Base-by-base conservation (phyloP, 2,888 invertebrate species). In the Agrochola circellaris region DNA sequence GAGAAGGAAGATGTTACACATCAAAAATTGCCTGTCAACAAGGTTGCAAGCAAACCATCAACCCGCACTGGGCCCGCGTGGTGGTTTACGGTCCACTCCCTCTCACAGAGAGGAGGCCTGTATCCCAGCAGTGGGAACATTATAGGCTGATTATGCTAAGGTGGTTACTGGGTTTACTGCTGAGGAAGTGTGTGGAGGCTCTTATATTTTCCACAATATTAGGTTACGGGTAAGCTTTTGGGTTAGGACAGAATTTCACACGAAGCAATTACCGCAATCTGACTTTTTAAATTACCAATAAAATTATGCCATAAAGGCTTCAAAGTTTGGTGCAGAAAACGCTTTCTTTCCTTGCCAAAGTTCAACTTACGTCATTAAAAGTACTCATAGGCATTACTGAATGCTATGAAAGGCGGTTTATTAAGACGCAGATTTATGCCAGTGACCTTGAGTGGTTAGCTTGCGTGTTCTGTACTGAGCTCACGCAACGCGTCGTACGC, bases 201-300 rank as follows among this genome's bases (percentile, higher is more conserved):
- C 2, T 34, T 34, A 3, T 34, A 34, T n/a, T 20, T 34, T 15
- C 15, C 20, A 20, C n/a, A 34, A 34, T 48, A n/a, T 64, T 17
- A 26, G 48, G 20, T 20, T 20, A 30, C 20, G 13, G 15, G 69
- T 68, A 72, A 72, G 34, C n/a, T 72, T 72, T 48, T 26, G 3
- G 70, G 70, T 9, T 34, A 69, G 48, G 17, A 17, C 51, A 42
- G 23, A 71, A 73, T 51, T 51, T 51, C 38, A 71, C 17, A 54
- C 11, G 11, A 26, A 73, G 23, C 4, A 72, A 42, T 72, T 23
- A 42, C 26, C 23, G 23, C 23, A 30, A 48, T 48, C 20, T 30
- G 20, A 20, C 20, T 54, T 69, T 38, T 1, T 17, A 38, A 26
- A 38, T 72, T 34, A 9, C 8, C 20, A n/a, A 30, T 13, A 20